These are phyloP conservation scores for Urocitellus parryii DNA, from an alignment of 2,113 vertebrate species.

Conservation along the genomic window DNA sequence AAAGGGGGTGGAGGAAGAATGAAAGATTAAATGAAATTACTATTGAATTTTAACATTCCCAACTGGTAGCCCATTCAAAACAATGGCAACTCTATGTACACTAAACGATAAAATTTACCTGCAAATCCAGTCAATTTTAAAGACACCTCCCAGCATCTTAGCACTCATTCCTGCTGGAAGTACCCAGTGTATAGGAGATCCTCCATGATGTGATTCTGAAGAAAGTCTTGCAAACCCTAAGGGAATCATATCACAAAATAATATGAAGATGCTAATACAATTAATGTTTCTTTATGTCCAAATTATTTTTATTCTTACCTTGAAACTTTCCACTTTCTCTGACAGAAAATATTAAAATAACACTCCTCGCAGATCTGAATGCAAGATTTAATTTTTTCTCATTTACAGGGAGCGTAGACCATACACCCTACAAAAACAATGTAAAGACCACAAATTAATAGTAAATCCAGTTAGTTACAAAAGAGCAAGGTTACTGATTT, in stretches of 20 bases:
- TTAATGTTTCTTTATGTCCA: slow-evolving; percentile 23
- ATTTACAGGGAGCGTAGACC: slow-evolving; percentile 98
- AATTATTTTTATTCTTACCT: slow-evolving; percentile 88
- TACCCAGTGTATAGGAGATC: slow-evolving; percentile 99
- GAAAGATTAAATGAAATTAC: not conserved
- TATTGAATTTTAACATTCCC: not conserved
- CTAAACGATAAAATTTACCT: slow-evolving; percentile 87
- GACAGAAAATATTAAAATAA: slow-evolving; percentile 97
- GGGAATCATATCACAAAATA: slow-evolving; percentile 65
- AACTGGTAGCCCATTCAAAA: slow-evolving; percentile 9
- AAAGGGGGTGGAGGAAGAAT: not conserved
- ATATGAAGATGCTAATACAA: not conserved
- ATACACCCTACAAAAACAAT: slow-evolving; percentile 92
- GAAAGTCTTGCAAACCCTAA: slow-evolving; percentile 96
- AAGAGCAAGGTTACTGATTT: not conserved
- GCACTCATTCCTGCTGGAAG: slow-evolving; percentile 99
- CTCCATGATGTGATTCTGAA: slow-evolving; percentile 97
- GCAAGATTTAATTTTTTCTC: slow-evolving; percentile 98
- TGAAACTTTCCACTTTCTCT: slow-evolving; percentile 99
- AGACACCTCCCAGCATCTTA: slow-evolving; percentile 99
- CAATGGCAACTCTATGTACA: not conserved
- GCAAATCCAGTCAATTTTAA: slow-evolving; percentile 99
- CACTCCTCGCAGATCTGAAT: slow-evolving; percentile 95
- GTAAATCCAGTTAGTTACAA: not conserved
- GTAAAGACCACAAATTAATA: slow-evolving; percentile 20